Conservation (phyloP, 2,888 invertebrate genomes). For the Torymus tubicola region DNA sequence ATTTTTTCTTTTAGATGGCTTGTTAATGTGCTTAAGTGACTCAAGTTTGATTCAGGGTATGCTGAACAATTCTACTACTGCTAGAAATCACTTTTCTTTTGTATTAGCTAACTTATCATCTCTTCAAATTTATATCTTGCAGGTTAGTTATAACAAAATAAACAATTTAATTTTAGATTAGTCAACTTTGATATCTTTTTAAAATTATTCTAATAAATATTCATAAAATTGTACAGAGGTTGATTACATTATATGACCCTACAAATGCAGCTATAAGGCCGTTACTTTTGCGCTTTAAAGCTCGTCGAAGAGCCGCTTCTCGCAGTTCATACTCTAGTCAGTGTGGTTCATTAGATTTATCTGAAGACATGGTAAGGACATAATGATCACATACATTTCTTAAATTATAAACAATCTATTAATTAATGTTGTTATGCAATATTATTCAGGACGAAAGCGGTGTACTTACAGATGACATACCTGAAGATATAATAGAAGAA, state of each 20-base stretch:
- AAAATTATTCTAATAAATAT: neutral
- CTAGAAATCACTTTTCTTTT: slow-evolving; percentile 77
- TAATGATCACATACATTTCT: neutral
- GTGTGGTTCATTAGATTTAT: slow-evolving; percentile 77
- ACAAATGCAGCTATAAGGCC: slow-evolving; percentile 79
- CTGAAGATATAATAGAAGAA: slow-evolving; percentile 70
- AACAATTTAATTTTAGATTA: neutral
- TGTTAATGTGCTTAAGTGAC: slow-evolving; percentile 78
- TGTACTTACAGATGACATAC: slow-evolving; percentile 75
- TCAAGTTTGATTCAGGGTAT: slow-evolving; percentile 74
- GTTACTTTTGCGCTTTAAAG: slow-evolving; percentile 74
- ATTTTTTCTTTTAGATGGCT: slow-evolving; percentile 70
- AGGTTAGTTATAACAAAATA: slow-evolving; percentile 76
- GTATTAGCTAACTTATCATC: slow-evolving; percentile 78
- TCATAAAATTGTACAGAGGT: slow-evolving; percentile 70
- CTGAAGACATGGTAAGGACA: slow-evolving; percentile 69
- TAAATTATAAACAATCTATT: neutral
- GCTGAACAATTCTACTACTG: slow-evolving; percentile 77
- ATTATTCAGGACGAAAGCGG: slow-evolving; percentile 69
- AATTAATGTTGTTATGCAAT: neutral
- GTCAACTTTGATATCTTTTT: too few relatives aligned
- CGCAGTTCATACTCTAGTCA: slow-evolving; percentile 77
- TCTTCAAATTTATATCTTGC: slow-evolving; percentile 79
- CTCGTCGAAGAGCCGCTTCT: slow-evolving; percentile 72
- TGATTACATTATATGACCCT: slow-evolving; percentile 81